Percentiles rank a stretch among this genome's conserved stretches.
These are phyloP conservation scores for Triplophysa rosa DNA, from an alignment of 2,113 vertebrate genomes.

Conservation along the genomic window DNA sequence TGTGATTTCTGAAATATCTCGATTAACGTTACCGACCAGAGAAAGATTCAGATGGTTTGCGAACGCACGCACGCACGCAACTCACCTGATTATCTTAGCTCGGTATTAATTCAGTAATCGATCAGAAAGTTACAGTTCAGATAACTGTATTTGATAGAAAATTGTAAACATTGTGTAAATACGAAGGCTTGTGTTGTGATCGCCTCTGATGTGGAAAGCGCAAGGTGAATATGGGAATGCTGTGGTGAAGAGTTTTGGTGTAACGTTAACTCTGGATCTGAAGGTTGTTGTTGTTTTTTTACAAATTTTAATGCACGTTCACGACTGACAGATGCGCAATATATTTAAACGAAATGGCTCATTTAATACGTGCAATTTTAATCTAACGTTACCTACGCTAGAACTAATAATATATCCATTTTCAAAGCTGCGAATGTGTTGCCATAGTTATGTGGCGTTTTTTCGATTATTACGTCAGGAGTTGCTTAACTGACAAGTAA, in stretches of 20 bases:
- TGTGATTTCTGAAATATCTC: background rate
- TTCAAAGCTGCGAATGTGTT: no score
- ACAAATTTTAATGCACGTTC: background rate
- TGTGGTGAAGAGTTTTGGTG: background rate
- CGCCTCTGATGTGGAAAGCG: background rate
- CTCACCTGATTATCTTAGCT: conserved; percentile 1
- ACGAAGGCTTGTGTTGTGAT: background rate
- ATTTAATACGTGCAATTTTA: background rate
- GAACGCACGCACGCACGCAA: no score
- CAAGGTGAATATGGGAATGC: background rate
- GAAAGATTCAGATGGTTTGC: conserved; percentile 2
- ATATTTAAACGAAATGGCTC: no score
- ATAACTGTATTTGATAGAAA: background rate
- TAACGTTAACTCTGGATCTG: conserved; percentile 27
- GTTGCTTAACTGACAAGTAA: background rate
- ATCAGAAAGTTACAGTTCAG: background rate
- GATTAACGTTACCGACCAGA: background rate
- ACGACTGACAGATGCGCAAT: background rate
- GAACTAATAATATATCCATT: no score
- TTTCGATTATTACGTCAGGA: background rate
- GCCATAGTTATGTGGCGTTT: background rate
- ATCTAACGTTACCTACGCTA: background rate
- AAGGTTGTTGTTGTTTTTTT: background rate
- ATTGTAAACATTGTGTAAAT: background rate
- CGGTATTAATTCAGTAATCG: background rate